These are phyloP conservation scores for Psittacus erithacus DNA, from an alignment of 2,113 vertebrate genomes.

Conservation along the genomic window DNA sequence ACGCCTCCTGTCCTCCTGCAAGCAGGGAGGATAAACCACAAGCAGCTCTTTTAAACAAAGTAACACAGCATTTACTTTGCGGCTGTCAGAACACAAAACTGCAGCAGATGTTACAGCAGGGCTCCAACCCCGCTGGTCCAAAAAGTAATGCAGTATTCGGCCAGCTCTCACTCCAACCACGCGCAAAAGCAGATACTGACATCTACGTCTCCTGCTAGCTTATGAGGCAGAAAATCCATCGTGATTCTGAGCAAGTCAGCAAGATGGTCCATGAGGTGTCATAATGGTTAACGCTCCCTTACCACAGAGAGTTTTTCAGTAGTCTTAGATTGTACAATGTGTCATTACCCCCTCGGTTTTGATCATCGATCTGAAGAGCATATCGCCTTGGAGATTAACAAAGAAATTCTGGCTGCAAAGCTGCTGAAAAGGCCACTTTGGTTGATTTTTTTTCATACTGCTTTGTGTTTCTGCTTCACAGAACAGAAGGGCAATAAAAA, in stretches of 20 bases:
- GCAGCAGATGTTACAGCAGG: conserved; percentile 33
- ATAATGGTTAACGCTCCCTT: neutral
- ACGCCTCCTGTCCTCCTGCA: neutral
- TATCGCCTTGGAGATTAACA: conserved; percentile 36
- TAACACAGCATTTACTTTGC: neutral
- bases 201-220: neutral
- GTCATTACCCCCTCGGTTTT: conserved; percentile 4
- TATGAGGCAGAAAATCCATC: neutral
- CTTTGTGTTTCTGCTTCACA: conserved; percentile 45
- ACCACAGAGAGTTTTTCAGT: neutral
- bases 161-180: neutral
- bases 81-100: neutral
- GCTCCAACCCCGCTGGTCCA: neutral
- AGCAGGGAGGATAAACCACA: neutral
- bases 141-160: neutral
- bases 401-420: conserved; percentile 20
- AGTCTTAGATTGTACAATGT: neutral
- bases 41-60: neutral
- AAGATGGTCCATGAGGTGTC: neutral
- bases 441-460: conserved; percentile 28
- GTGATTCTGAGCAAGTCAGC: neutral
- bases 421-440: conserved; percentile 35
- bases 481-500: conserved; percentile 60
- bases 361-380: conserved; percentile 18
- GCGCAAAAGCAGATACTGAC: neutral